These are phyloP conservation scores for Agonopterix arenella DNA, from an alignment of 2,888 invertebrate genomes.

Conservation along the genomic window DNA sequence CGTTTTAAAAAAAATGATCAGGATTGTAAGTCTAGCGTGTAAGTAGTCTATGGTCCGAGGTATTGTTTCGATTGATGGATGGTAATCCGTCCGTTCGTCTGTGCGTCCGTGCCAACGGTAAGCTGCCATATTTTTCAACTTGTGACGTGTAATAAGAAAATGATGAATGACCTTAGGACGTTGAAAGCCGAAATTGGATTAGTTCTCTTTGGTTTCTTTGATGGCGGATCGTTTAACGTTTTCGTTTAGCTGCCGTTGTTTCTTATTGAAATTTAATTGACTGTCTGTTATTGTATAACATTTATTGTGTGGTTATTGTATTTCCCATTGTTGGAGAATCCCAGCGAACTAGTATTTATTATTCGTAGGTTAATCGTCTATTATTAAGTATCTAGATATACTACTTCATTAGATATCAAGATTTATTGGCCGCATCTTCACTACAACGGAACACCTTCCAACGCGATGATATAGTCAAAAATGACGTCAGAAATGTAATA, in stretches of 20 bases:
- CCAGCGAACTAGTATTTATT: too few relatives aligned
- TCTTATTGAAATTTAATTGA: constrained; percentile 20
- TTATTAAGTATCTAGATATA: too few relatives aligned
- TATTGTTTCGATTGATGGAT: constrained; percentile 28
- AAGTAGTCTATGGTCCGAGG: constrained; percentile 3
- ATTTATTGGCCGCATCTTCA: too few relatives aligned
- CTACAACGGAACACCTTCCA: too few relatives aligned
- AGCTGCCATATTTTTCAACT: constrained; percentile 49
- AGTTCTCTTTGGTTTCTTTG: constrained; percentile 35
- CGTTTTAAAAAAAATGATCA: too few relatives aligned
- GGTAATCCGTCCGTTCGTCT: constrained; percentile 8
- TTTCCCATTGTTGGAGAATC: too few relatives aligned
- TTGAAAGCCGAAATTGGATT: constrained; percentile 53
- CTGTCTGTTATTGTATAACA: constrained; percentile 11
- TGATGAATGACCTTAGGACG: constrained; percentile 46
- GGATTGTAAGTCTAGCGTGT: too few relatives aligned
- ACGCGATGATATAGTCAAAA: too few relatives aligned
- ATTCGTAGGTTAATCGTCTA: too few relatives aligned
- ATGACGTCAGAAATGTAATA: too few relatives aligned
- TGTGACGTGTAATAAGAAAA: constrained; percentile 42
- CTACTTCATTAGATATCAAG: too few relatives aligned
- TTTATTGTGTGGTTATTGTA: neutral
- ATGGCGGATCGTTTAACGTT: constrained; percentile 22
- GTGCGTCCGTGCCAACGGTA: constrained; percentile 23
- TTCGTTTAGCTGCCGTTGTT: constrained; percentile 13